These are phyloP conservation scores for Meda fulgida DNA, from an alignment of 2,797 vertebrate species.

Conservation along the genomic window DNA sequence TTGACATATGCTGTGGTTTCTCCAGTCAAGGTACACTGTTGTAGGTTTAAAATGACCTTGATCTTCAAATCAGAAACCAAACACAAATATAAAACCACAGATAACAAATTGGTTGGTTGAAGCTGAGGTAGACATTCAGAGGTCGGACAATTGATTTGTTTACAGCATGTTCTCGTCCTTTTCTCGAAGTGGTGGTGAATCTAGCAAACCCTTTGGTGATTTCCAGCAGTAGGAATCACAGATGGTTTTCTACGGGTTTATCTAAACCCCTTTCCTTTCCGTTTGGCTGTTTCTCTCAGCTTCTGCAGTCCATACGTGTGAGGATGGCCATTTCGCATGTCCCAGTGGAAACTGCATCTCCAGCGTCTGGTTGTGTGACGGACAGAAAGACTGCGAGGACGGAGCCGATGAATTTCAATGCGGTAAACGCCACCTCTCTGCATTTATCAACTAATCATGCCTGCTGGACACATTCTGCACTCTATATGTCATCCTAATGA, in stretches of 20 bases:
- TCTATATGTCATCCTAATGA: constrained; percentile 17
- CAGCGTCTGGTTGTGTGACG: constrained; percentile 95
- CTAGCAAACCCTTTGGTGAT: not conserved
- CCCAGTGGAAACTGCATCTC: constrained; percentile 97
- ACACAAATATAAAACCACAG: not conserved
- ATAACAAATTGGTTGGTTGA: not conserved
- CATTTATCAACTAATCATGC: not conserved
- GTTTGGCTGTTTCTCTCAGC: constrained; percentile 74
- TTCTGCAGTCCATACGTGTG: constrained; percentile 88
- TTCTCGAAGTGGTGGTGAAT: not conserved
- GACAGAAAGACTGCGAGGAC: constrained; percentile 97
- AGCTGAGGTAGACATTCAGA: constrained; percentile 4
- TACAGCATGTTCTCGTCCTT: not conserved
- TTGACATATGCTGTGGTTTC: not conserved
- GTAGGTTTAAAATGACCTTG: not conserved
- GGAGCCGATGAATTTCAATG: constrained; percentile 95
- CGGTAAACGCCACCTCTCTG: constrained; percentile 75
- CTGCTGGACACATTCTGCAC: not conserved
- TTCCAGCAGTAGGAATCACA: not conserved
- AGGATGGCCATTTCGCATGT: constrained; percentile 95
- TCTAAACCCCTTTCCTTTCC: not conserved
- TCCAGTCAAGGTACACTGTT: not conserved
- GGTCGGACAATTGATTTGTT: constrained; percentile 11
- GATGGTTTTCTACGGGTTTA: not conserved
- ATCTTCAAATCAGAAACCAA: not conserved